Evolutionary conservation across 2,888 invertebrate species (phyloP), one percentile per base, ranked within the genome.

Genomic region (Leptopilina syphax): DNA sequence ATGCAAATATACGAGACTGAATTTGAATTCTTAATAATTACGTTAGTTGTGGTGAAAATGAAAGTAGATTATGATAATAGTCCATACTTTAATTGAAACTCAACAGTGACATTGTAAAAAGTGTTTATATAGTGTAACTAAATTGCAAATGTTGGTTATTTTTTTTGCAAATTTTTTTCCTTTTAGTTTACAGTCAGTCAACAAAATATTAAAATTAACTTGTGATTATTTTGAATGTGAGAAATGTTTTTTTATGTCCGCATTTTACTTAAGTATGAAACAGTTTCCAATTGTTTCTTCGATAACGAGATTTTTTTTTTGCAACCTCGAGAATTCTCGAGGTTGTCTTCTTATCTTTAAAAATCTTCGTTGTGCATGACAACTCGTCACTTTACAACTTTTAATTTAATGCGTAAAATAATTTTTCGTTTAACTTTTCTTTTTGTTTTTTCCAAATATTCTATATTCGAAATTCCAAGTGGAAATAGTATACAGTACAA

Each of bases 51-150:
- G 13, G 57, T 57, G 50, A 13, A 13, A 57, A 73, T 9, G 70
- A 73, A 73, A 54, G 54, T 57, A 73, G 54, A 57, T 57, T 73
- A 73, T 73, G 70, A 73, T 73, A 57, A 73, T 73, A 54, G 50
- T 73, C 13, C n/a, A 27, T 34, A 34, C 50, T 13, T 54, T 70
- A 70, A 67, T 54, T 34, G 70, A 54, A 70, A 54, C 60, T 27
- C 24, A 50, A 12, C 24, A 8, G 8, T 44, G 13, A 12, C 70
- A 50, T 70, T 70, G 70, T 50, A 13, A 27, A 34, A 12, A 60
- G 60, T 60, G n/a, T 50, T 9, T 50, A 50, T 27, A 50, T 70
- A 27, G 13, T 24, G 24, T 13, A 13, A 27, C 8, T 70, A 27
- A 50, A 13, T 70, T 8, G 27, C 18, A 50, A 68, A 54, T 54